A percentile compares a stretch with the other conserved stretches of the same genome.
Conservation (phyloP, 2,797 vertebrate genomes). For the Triplophysa yarkandensis region DNA sequence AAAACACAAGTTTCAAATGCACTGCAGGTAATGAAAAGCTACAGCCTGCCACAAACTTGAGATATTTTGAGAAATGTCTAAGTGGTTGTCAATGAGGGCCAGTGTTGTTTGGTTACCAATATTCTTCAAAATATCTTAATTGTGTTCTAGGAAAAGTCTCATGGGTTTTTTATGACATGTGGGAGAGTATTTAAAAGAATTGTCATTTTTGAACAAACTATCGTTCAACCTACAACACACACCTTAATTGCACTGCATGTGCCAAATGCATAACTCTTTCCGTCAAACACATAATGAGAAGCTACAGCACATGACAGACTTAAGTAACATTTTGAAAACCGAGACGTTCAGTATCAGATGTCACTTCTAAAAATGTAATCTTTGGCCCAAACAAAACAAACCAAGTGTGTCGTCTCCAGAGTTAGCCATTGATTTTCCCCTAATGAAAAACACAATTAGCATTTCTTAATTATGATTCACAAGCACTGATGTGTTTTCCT, state of each 20-base stretch:
- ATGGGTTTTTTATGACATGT: too few relatives aligned
- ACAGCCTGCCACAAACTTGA: too few relatives aligned
- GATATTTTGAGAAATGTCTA: too few relatives aligned
- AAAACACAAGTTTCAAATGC: too few relatives aligned
- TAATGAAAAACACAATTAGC: constrained; percentile 66
- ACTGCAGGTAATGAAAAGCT: too few relatives aligned
- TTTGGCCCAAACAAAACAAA: constrained; percentile 52
- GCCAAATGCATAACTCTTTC: neutral
- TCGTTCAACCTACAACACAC: too few relatives aligned
- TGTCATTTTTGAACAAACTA: too few relatives aligned
- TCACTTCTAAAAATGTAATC: constrained; percentile 49
- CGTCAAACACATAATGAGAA: neutral
- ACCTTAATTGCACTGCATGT: neutral
- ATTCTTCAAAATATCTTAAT: too few relatives aligned
- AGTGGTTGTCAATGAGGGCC: too few relatives aligned
- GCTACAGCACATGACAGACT: neutral
- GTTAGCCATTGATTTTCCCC: constrained; percentile 57
- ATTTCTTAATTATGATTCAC: constrained; percentile 70
- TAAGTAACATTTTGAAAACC: neutral
- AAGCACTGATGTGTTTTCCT: constrained; percentile 56
- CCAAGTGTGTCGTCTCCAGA: constrained; percentile 56
- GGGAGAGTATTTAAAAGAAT: too few relatives aligned
- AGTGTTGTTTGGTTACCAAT: too few relatives aligned
- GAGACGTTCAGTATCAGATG: constrained; percentile 10
- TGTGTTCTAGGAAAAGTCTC: too few relatives aligned